Evolutionary conservation across 2,888 invertebrate species (phyloP), one percentile per base, ranked within the genome.

Genomic region (Acronicta aceris): DNA sequence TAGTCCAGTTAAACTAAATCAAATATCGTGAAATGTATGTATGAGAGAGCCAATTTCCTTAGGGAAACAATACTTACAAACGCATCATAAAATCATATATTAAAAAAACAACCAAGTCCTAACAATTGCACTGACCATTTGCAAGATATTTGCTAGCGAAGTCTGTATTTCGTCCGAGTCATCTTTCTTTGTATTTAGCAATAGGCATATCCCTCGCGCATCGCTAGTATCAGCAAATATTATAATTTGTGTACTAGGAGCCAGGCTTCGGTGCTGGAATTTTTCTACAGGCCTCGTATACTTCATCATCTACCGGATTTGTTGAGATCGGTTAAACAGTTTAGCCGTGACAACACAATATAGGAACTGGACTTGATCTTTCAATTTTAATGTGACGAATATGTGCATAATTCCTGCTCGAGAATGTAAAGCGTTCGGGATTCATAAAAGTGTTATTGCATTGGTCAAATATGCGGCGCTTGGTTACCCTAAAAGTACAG

Each of bases 111-210:
- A 42, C 45, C 53, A 60, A 61, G 53, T 61, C 62, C 69, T 61
- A 68, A 38, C 38, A 38, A 49, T 50, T 45, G 21, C 61, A 65
- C 65, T 65, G 65, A 65, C 65, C 65, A 65, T 65, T 65, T 15
- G 61, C 69, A 53, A 60, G 69, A 41, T 41, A 68, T 27, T 64
- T 41, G 52, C 68, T 50, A 56, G 33, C 48, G 30, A 38, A 46
- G 51, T 36, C 43, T 71, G 61, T 16, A 58, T 67, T 58, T 48
- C 65, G 16, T 65, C 68, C 52, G 67, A 67, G 64, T 49, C 68
- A 25, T 65, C 68, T 67, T 51, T 43, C 25, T 38, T 40, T 54
- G 47, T 57, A 48, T 54, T 57, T 38, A 56, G 15, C 42, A 30
- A 33, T 43, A 38, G n/a, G 38, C 7, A 51, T 27, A 27, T 51